A percentile compares a stretch with the other conserved stretches of the same genome.
Conservation (phyloP, 1,140 invertebrate species). For the Drosophila pectinifera region DNA sequence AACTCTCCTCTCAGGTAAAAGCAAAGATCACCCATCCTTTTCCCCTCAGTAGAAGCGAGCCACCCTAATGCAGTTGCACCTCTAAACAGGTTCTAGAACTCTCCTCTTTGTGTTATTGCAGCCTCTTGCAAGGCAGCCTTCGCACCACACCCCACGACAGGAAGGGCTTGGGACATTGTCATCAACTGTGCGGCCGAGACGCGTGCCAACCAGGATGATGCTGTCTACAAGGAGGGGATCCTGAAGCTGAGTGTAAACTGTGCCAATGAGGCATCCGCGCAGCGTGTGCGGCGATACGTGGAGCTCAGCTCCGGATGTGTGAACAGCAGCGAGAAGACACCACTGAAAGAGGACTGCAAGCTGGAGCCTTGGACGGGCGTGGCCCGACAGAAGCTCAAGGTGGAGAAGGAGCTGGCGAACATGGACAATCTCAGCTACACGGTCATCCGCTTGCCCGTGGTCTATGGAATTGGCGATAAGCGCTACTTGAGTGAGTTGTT, state of each 20-base stretch:
- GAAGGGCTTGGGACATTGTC: conserved; percentile 90
- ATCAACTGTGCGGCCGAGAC: conserved; percentile 96
- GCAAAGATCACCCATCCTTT: not conserved
- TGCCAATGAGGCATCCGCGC: conserved; percentile 90
- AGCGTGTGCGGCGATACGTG: conserved; percentile 90
- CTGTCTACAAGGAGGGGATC: conserved; percentile 95
- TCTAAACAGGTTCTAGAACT: conserved; percentile 60
- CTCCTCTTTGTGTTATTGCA: conserved; percentile 80
- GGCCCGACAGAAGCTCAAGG: conserved; percentile 92
- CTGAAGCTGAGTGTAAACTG: conserved; percentile 93
- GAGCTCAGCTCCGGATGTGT: conserved; percentile 95
- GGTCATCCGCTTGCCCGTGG: conserved; percentile 92
- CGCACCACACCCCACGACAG: conserved; percentile 86
- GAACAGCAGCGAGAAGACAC: conserved; percentile 91
- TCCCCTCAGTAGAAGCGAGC: not conserved
- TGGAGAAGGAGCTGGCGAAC: conserved; percentile 91
- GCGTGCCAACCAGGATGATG: conserved; percentile 93
- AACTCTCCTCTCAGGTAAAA: not conserved
- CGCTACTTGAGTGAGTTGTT: conserved; percentile 90
- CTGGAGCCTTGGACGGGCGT: conserved; percentile 93
- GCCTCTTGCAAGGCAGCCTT: conserved; percentile 92
- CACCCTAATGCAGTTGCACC: conserved; percentile 23
- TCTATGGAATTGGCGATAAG: conserved; percentile 94
- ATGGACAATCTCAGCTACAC: conserved; percentile 89
- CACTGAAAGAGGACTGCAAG: conserved; percentile 91